Conservation (phyloP, 2,113 vertebrate species). For the Manacus vitellinus region DNA sequence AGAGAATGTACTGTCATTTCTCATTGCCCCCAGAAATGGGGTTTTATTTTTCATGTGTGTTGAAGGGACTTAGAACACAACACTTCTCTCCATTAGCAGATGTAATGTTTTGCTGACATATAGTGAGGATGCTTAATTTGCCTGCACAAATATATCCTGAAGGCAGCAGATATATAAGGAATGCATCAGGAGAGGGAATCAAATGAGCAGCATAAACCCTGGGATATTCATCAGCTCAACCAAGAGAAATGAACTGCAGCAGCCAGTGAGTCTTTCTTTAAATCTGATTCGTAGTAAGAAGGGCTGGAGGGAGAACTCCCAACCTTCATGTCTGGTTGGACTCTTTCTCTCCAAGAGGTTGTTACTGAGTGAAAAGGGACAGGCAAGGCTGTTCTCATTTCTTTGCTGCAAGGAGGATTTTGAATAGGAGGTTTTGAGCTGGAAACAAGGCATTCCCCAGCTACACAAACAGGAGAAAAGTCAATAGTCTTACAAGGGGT, state of each 20-base stretch:
- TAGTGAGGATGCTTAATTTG: slow-evolving; percentile 1
- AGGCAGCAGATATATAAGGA: slow-evolving; percentile 16
- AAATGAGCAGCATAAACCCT: background rate
- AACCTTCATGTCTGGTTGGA: background rate
- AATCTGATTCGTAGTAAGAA: background rate
- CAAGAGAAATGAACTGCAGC: background rate
- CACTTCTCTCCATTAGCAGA: background rate
- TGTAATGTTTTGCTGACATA: background rate
- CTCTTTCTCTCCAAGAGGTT: background rate
- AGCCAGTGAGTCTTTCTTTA: background rate
- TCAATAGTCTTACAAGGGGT: background rate
- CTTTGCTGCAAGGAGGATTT: background rate
- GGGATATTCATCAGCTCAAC: background rate
- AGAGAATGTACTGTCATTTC: background rate
- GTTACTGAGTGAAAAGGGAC: background rate
- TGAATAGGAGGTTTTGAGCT: background rate
- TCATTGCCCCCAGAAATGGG: background rate
- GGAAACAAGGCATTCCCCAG: background rate
- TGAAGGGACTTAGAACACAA: background rate
- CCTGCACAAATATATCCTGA: background rate
- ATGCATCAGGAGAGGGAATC: background rate
- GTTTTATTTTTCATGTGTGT: background rate
- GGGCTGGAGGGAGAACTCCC: background rate
- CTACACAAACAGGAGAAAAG: background rate
- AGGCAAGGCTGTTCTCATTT: background rate